Evolutionary conservation across 2,888 invertebrate species (phyloP).

Genomic region (Philereme vetulata): DNA sequence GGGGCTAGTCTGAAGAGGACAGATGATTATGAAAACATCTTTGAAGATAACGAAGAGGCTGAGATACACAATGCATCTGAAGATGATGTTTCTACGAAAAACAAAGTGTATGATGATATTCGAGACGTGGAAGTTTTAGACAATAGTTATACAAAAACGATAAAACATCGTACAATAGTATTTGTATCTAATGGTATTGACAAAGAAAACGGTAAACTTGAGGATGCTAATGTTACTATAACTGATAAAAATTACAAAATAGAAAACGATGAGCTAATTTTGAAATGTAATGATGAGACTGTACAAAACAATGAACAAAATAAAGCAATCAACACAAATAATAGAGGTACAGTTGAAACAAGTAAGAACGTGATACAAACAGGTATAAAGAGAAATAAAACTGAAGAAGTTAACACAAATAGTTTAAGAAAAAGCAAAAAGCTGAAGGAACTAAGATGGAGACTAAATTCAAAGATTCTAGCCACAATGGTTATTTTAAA

Average conservation of each 20-base stretch:
- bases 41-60: background rate
- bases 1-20: conserved; percentile 29
- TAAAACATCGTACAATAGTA: background rate
- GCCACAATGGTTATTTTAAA: conserved; percentile 68
- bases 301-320: background rate
- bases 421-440: background rate
- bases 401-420: background rate
- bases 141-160: background rate
- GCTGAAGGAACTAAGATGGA: conserved; percentile 56
- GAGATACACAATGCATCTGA: background rate
- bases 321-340: background rate
- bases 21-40: conserved; percentile 3
- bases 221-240: background rate
- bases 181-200: background rate
- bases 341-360: background rate
- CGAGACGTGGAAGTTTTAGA: background rate
- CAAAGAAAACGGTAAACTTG: background rate
- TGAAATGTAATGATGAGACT: background rate
- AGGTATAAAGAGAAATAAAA: background rate
- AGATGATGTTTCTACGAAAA: background rate
- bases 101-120: too few relatives aligned
- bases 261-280: background rate
- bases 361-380: background rate
- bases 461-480: conserved; percentile 52
- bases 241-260: background rate